A percentile compares a stretch with the other conserved stretches of the same genome.
phyloP scores from a whole-genome alignment of 2,888 invertebrate species.

The Noctua comes region DNA sequence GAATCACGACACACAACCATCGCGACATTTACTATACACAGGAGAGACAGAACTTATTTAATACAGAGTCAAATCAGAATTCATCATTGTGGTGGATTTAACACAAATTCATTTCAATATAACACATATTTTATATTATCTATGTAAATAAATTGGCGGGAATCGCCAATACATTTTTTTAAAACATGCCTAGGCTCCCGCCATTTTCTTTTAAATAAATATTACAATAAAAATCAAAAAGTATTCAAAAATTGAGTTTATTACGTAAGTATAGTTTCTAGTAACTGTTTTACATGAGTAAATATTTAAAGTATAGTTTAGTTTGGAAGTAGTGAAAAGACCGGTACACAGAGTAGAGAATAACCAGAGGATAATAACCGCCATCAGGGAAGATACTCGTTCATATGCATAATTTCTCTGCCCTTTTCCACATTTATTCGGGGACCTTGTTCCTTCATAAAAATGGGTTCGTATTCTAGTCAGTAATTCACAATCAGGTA shows the following conservation, averaged over 20 bases:
- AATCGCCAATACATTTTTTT: slow-evolving; percentile 29
- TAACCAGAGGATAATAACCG: slow-evolving; percentile 20
- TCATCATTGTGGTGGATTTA: slow-evolving; percentile 40
- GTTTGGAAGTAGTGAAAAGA: slow-evolving; percentile 35
- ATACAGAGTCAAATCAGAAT: slow-evolving; percentile 44
- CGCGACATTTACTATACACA: slow-evolving; percentile 54
- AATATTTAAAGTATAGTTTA: slow-evolving; percentile 37
- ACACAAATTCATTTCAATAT: slow-evolving; percentile 38
- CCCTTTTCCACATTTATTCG: no score
- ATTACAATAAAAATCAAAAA: slow-evolving; percentile 14
- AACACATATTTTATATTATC: slow-evolving; percentile 37
- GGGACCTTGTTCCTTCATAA: not conserved
- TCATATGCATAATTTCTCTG: not conserved
- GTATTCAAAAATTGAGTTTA: not conserved
- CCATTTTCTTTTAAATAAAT: slow-evolving; percentile 35
- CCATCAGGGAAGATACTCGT: not conserved
- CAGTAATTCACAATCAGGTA: not conserved
- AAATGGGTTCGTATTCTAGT: not conserved
- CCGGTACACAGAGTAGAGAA: slow-evolving; percentile 30
- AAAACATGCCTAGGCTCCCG: slow-evolving; percentile 30
- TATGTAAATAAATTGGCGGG: slow-evolving; percentile 60
- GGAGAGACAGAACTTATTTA: slow-evolving; percentile 45
- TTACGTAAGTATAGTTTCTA: slow-evolving; percentile 12
- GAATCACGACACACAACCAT: slow-evolving; percentile 46
- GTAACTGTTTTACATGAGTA: slow-evolving; percentile 21